These are phyloP conservation scores for Druon quercuslanigerum DNA, from an alignment of 1,140 invertebrate species.

Conservation along the genomic window DNA sequence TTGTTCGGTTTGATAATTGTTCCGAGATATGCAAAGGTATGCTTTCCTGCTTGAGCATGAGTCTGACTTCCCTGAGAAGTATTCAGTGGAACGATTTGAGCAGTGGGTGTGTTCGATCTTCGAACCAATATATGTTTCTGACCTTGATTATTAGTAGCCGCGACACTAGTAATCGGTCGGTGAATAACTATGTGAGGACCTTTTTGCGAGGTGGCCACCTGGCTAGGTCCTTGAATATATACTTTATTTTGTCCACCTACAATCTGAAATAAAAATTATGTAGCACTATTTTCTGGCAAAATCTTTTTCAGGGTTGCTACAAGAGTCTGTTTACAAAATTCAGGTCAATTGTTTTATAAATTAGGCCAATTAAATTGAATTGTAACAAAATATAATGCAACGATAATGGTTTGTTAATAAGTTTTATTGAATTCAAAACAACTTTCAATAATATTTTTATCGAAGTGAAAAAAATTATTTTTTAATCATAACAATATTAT, in stretches of 20 bases:
- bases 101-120: slow-evolving; percentile 67
- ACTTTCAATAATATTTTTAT: no score
- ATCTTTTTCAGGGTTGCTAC: no score
- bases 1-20: slow-evolving; percentile 71
- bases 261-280: slow-evolving; percentile 53
- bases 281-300: no score
- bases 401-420: no score
- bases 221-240: slow-evolving; percentile 66
- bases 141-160: slow-evolving; percentile 53
- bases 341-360: no score
- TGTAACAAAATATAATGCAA: no score
- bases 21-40: slow-evolving; percentile 71
- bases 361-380: no score
- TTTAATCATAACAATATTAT: no score
- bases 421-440: no score
- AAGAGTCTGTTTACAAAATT: no score
- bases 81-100: slow-evolving; percentile 70
- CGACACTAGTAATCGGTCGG: slow-evolving; percentile 64
- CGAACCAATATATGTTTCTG: slow-evolving; percentile 71
- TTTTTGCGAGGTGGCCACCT: slow-evolving; percentile 61
- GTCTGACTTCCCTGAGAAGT: slow-evolving; percentile 61
- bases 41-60: slow-evolving; percentile 65
- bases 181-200: slow-evolving; percentile 70
- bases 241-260: slow-evolving; percentile 65
- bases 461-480: no score